phyloP scores from a whole-genome alignment of 1,140 invertebrate genomes.

The Micrasema longulum region DNA sequence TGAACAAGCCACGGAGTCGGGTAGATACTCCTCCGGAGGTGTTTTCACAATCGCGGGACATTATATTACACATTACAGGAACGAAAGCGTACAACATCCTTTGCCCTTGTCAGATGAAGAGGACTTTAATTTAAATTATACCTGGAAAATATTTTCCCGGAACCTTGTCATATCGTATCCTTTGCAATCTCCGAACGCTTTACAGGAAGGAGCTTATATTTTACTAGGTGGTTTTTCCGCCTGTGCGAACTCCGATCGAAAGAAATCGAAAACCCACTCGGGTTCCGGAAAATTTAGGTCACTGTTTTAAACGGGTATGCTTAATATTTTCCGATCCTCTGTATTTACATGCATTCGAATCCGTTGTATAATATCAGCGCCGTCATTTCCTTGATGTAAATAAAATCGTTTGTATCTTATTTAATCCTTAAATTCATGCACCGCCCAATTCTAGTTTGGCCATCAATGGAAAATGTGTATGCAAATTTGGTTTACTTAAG shows the following conservation, averaged over 20 bases:
- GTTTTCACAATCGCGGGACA: conserved; percentile 21
- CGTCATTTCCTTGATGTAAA: no score
- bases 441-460: no score
- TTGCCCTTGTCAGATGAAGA: background rate
- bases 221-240: conserved; percentile 10
- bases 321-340: no score
- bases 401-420: no score
- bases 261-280: conserved; percentile 14
- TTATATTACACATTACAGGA: conserved; percentile 8
- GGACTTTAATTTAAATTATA: conserved; percentile 22
- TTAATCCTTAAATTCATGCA: no score
- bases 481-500: no score
- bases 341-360: no score
- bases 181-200: background rate
- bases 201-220: conserved; percentile 4
- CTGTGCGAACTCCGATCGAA: background rate
- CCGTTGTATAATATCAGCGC: no score
- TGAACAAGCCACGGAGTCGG: no score
- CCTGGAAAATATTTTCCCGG: conserved; percentile 14
- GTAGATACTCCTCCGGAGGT: background rate
- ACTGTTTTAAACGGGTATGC: no score
- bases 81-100: conserved; percentile 4
- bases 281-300: background rate
- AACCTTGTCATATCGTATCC: background rate
- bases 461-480: no score